phyloP scores from a whole-genome alignment of 1,140 invertebrate species.

The Philaenus spumarius region DNA sequence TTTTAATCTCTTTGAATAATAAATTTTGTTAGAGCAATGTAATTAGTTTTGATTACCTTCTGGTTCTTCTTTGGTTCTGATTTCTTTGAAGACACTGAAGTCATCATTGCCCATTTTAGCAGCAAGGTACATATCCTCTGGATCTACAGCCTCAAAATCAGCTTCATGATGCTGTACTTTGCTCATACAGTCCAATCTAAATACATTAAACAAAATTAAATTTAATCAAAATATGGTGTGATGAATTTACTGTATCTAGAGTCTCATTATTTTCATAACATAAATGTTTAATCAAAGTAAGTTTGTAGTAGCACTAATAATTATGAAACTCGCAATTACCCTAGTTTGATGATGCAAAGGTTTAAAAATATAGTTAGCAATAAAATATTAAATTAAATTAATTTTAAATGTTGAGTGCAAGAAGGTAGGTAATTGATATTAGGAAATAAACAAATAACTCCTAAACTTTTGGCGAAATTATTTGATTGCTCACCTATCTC shows the following conservation, averaged over 20 bases:
- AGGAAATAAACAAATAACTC: too few relatives aligned
- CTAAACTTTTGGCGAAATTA: too few relatives aligned
- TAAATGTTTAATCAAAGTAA: not conserved
- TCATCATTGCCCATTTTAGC: conserved; percentile 55
- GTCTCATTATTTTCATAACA: not conserved
- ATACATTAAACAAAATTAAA: conserved; percentile 9
- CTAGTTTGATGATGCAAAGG: too few relatives aligned
- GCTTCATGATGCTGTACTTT: conserved; percentile 64
- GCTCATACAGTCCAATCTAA: conserved; percentile 58
- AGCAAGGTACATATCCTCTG: conserved; percentile 78
- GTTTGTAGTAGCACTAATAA: not conserved
- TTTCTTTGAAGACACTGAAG: conserved; percentile 58
- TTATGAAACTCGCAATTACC: too few relatives aligned
- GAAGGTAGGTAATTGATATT: too few relatives aligned
- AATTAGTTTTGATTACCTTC: conserved; percentile 24
- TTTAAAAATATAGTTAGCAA: too few relatives aligned
- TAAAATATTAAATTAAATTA: too few relatives aligned
- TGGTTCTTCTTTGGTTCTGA: conserved; percentile 54
- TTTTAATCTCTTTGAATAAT: too few relatives aligned
- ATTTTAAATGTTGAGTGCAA: too few relatives aligned
- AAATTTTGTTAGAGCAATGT: too few relatives aligned
- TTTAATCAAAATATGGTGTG: not conserved
- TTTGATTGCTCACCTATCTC: conserved; percentile 50
- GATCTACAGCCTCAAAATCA: conserved; percentile 72
- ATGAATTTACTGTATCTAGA: not conserved